Evolutionary conservation across 2,113 vertebrate genomes (phyloP).

Genomic region (Rhinogobius similis): DNA sequence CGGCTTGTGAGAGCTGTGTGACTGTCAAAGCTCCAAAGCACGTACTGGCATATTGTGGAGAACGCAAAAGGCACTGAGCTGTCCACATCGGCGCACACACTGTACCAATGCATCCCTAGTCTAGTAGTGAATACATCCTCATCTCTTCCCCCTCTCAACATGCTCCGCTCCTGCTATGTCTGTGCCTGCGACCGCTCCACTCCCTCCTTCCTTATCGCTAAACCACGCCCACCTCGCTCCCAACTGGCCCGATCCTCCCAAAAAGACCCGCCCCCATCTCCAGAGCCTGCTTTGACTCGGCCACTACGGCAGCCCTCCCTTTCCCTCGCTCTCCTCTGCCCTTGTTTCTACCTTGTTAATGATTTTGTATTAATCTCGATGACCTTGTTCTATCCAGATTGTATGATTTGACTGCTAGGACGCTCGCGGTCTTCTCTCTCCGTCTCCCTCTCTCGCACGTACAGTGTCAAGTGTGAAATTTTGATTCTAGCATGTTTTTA

Average conservation of each 20-base stretch:
- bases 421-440: constrained; percentile 2
- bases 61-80: constrained; percentile 41
- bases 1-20: constrained; percentile 35
- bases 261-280: constrained; percentile 28
- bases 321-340: constrained; percentile 40
- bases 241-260: constrained; percentile 55
- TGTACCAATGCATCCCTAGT: constrained; percentile 67
- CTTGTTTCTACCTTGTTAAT: constrained; percentile 63
- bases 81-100: constrained; percentile 64
- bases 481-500: constrained; percentile 53
- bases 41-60: constrained; percentile 7
- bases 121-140: constrained; percentile 39
- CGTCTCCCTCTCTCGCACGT: constrained; percentile 6
- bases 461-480: constrained; percentile 43
- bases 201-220: constrained; percentile 58
- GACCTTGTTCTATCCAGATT: constrained; percentile 62
- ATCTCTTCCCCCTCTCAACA: constrained; percentile 47
- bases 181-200: constrained; percentile 48
- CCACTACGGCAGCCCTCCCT: constrained; percentile 18
- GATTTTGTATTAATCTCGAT: constrained; percentile 55
- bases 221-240: constrained; percentile 41
- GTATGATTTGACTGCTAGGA: constrained; percentile 43
- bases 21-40: constrained; percentile 30
- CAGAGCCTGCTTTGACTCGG: constrained; percentile 26
- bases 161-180: constrained; percentile 53